Base-by-base conservation (phyloP, 2,888 invertebrate genomes). In the Spodoptera picta region DNA sequence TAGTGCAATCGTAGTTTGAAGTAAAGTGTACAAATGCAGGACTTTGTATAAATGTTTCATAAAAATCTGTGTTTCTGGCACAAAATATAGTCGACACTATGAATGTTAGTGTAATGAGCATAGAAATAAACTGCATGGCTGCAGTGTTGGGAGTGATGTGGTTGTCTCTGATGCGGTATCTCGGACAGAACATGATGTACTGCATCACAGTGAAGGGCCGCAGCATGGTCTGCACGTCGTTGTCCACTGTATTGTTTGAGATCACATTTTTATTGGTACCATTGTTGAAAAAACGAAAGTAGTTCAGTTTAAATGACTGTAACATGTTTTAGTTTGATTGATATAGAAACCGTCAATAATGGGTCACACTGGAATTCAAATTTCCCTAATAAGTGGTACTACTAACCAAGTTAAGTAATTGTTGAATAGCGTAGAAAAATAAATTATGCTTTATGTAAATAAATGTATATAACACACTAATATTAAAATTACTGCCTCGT, bases 161-260 rank as follows among this genome's bases (percentile, higher is more conserved):
- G 12, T 53, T 41, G 45, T 54, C 10, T 45, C 44, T 67, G 12
- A 61, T 44, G 4, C 55, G 46, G 24, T 47, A 63, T 12, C 52
- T 52, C 2, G 62, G 62, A 43, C 42, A 62, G 4, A 61, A 24
- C 23, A 61, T 46, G 4, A 63, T n/a, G 11, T 36, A 47, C 10
- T 47, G 46, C n/a, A 52, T 11, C 10, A 63, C 1, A 10, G 42
- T 47, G 0, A 61, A 52, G 5, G 62, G 62, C 5, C 47, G 43
- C 5, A 63, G 36, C 46, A 63, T 52, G 3, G 23, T 42, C 27
- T 52, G 62, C 31, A 62, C 42, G 47, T 63, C 62, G 47, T 63
- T 61, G 41, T 60, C 57, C 9, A 60, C 47, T 9, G 5, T 48
- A 4, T 57, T 54, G 23, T 46, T 23, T 4, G 27, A 27, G 27